A percentile compares a stretch with the other conserved stretches of the same genome.
Conservation (phyloP, 2,888 invertebrate genomes). For the Schizaphis graminum region DNA sequence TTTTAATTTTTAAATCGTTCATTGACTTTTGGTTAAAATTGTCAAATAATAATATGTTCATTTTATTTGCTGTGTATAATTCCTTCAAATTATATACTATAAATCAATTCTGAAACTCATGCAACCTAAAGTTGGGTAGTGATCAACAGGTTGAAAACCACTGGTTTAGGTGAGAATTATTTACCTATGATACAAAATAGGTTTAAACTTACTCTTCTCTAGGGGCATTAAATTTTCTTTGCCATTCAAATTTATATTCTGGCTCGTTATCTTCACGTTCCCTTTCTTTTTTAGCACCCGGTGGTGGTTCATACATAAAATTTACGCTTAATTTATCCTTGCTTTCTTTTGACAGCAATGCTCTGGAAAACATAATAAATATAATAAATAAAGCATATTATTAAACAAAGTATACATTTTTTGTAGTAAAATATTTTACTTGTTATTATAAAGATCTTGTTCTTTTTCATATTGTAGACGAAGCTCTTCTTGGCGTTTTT, state of each 20-base stretch:
- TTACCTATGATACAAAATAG: not conserved
- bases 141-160: no score
- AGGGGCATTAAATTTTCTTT: conserved; percentile 98
- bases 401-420: not conserved
- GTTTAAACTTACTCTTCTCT: conserved; percentile 83
- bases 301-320: conserved; percentile 99
- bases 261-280: conserved; percentile 93
- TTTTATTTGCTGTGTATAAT: not conserved
- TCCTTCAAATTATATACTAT: not conserved
- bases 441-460: conserved; percentile 97
- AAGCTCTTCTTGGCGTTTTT: conserved; percentile 97
- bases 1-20: not conserved
- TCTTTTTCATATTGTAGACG: conserved; percentile 98
- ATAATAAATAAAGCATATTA: conserved; percentile 15
- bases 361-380: conserved; percentile 74
- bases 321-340: conserved; percentile 98
- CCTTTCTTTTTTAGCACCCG: conserved; percentile 87
- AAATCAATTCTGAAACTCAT: not conserved
- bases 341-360: conserved; percentile 96
- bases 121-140: no score
- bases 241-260: conserved; percentile 99
- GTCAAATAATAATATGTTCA: not conserved
- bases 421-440: conserved; percentile 73
- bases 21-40: not conserved
- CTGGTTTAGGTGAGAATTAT: not conserved